These are phyloP conservation scores for Cheilosia vulpina DNA, from an alignment of 2,888 invertebrate genomes.

Conservation along the genomic window DNA sequence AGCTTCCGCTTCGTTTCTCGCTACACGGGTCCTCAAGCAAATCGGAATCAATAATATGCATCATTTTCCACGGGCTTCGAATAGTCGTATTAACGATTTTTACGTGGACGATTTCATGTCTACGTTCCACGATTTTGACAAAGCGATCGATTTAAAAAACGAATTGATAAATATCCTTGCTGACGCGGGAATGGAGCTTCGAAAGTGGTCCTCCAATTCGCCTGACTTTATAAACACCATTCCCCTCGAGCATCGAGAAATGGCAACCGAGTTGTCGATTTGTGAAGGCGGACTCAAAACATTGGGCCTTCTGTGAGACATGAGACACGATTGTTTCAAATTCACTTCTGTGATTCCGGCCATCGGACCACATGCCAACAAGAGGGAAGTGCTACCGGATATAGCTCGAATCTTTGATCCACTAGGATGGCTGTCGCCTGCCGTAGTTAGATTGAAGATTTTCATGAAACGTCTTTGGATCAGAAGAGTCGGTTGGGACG, in stretches of 20 bases:
- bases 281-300: slow-evolving; percentile 37
- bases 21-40: slow-evolving; percentile 18
- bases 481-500: slow-evolving; percentile 13
- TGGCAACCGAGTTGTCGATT: slow-evolving; percentile 17
- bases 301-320: slow-evolving; percentile 32
- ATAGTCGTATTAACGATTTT: slow-evolving; percentile 36
- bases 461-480: slow-evolving; percentile 20
- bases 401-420: slow-evolving; percentile 32
- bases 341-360: background rate
- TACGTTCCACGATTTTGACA: slow-evolving; percentile 20
- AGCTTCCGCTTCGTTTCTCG: slow-evolving; percentile 31
- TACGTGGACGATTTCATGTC: slow-evolving; percentile 40
- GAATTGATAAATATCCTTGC: slow-evolving; percentile 3
- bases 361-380: slow-evolving; percentile 1
- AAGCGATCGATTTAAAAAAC: slow-evolving; percentile 8
- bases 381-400: slow-evolving; percentile 34
- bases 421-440: slow-evolving; percentile 27
- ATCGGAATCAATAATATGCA: slow-evolving; percentile 4
- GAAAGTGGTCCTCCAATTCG: slow-evolving; percentile 53
- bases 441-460: slow-evolving; percentile 17
- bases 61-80: slow-evolving; percentile 12
- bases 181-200: slow-evolving; percentile 38
- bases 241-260: slow-evolving; percentile 20
- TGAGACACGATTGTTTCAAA: slow-evolving; percentile 38
- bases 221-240: slow-evolving; percentile 19